Evolutionary conservation across 2,797 vertebrate species (phyloP).

Genomic region (Gymnothorax javanicus): DNA sequence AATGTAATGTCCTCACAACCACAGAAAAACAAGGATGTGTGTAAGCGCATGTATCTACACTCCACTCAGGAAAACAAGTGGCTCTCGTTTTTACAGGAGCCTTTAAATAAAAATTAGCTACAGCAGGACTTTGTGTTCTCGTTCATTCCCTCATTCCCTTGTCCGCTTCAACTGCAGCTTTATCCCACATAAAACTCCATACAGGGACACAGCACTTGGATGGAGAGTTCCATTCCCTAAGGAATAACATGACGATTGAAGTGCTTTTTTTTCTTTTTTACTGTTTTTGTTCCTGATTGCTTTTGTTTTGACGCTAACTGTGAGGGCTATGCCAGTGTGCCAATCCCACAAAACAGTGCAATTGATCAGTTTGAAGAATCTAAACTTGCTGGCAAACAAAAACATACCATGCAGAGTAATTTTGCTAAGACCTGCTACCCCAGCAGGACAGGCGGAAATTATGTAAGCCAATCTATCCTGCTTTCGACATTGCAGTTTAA

Average conservation of each 20-base stretch:
- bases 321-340: background rate
- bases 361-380: slow-evolving; percentile 39
- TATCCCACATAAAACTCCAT: background rate
- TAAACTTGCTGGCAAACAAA: slow-evolving; percentile 27
- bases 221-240: background rate
- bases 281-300: background rate
- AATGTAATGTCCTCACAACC: no score
- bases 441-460: background rate
- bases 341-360: slow-evolving; percentile 24
- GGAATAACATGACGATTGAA: background rate
- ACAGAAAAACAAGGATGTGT: no score
- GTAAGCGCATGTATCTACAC: background rate
- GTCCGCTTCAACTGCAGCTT: background rate
- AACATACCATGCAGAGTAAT: background rate
- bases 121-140: background rate
- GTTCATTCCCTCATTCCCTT: background rate
- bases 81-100: background rate
- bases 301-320: background rate
- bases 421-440: slow-evolving; percentile 7
- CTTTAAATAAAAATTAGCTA: background rate
- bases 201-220: background rate
- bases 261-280: background rate
- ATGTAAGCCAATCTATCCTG: slow-evolving; percentile 41
- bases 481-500: slow-evolving; percentile 16
- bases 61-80: background rate